Base-by-base conservation (phyloP, 2,113 vertebrate genomes). In the Ailurus styani region DNA sequence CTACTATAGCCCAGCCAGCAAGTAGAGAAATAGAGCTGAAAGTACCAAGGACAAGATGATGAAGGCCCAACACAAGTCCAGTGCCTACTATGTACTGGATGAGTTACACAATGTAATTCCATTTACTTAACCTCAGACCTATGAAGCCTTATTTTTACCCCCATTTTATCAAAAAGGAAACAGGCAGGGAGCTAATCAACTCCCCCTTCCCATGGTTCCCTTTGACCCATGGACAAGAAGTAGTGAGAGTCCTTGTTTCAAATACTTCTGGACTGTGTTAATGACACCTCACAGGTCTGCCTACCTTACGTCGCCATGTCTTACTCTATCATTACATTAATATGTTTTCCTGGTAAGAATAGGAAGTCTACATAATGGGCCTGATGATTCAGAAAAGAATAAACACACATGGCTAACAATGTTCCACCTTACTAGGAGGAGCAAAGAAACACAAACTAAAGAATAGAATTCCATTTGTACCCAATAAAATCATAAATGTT, bases 401-500 rank as follows among this genome's bases (percentile, higher is more conserved):
- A 47, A 93, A 81, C 20, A 34, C 34, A 70, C 78, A 91, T 7
- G 23, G 37, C 55, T 60, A 89, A 95, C 0, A 23, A 62, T 50
- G 27, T 89, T 92, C 25, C 14, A 87, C 15, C 9, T 85, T 37
- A 81, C 21, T 70, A 89, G 18, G 1, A 45, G 57, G 82, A n/a
- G 64, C 66, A 94, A 82, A 94, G 47, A 81, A 79, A 78, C 52
- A 13, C 60, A 82, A 91, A 94, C 31, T 55, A 83, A 82, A 91
- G 17, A 93, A 94, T 1, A 81, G 79, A 96, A 97, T 82, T 96
- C 12, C 31, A 83, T 83, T 75, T 79, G 34, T 54, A 84, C 27
- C 85, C 86, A 70, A 83, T 70, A 94, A 75, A 85, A 82, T 86
- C 66, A 42, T 55, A 77, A 78, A 62, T 64, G 15, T 7, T 34